A percentile compares a stretch with the other conserved stretches of the same genome.
phyloP scores from a whole-genome alignment of 2,113 vertebrate species.

The Etia nguti region DNA sequence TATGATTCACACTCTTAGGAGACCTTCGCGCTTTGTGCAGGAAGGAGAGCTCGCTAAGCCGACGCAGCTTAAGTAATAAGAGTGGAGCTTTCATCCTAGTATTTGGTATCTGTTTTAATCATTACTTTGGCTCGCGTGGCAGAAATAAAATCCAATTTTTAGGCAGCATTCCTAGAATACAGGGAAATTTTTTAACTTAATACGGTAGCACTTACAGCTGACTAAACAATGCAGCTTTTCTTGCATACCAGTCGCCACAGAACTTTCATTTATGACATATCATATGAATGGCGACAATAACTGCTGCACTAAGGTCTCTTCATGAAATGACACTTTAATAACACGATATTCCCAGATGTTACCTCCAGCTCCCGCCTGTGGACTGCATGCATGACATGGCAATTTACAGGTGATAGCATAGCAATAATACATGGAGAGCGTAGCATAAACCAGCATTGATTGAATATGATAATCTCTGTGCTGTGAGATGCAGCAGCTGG shows the following conservation, averaged over 20 bases:
- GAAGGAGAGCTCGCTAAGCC: slow-evolving; percentile 52
- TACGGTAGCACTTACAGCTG: background rate
- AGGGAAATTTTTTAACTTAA: background rate
- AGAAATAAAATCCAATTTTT: slow-evolving; percentile 27
- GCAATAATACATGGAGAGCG: background rate
- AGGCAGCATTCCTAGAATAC: background rate
- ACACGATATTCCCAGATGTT: background rate
- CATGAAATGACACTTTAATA: background rate
- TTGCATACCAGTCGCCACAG: background rate
- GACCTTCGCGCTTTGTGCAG: slow-evolving; percentile 31
- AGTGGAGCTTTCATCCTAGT: slow-evolving; percentile 42
- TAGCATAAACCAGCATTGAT: background rate
- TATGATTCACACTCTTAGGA: slow-evolving; percentile 44
- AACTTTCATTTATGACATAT: background rate
- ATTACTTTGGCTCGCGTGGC: slow-evolving; percentile 28
- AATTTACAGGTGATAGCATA: background rate
- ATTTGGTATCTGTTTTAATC: slow-evolving; percentile 62
- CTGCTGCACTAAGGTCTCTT: background rate
- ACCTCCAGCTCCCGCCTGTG: background rate
- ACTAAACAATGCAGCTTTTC: background rate
- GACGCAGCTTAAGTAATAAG: slow-evolving; percentile 59
- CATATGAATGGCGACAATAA: background rate
- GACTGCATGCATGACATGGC: background rate
- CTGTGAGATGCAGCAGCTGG: background rate
- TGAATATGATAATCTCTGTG: background rate